These are phyloP conservation scores for Metridium senile DNA, from an alignment of 92 coral and sea anemone genomes.

Conservation along the genomic window DNA sequence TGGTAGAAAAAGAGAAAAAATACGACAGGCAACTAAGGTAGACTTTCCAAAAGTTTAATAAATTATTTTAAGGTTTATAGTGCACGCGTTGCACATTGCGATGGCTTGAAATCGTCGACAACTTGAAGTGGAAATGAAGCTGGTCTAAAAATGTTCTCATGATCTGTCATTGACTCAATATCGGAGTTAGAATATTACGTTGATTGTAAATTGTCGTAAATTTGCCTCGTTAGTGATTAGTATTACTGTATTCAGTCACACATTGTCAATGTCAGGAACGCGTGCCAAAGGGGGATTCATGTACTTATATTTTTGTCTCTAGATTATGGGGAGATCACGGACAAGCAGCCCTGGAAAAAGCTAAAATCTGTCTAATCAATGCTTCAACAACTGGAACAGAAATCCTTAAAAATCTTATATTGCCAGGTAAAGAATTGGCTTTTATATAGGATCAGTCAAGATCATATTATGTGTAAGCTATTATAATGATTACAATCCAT, in stretches of 20 bases:
- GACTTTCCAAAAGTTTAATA: not conserved
- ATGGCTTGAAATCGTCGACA: not conserved
- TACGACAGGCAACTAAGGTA: conserved; percentile 97
- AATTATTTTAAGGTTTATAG: not conserved
- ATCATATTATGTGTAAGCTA: too few species aligned
- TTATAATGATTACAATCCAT: too few species aligned
- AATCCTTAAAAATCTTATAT: conserved; percentile 87
- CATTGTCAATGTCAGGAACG: too few species aligned
- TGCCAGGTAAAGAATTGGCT: conserved; percentile 89
- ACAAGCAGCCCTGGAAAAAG: conserved; percentile 80
- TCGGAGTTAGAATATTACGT: not conserved
- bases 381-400: conserved; percentile 99
- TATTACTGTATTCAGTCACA: too few species aligned
- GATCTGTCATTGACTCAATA: not conserved
- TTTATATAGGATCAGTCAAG: too few species aligned
- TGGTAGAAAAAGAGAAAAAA: conserved; percentile 92
- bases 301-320: not conserved
- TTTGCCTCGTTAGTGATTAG: not conserved
- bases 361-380: conserved; percentile 90
- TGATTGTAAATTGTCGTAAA: not conserved
- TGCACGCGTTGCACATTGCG: conserved; percentile 7
- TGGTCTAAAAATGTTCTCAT: not conserved
- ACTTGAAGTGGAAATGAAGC: not conserved
- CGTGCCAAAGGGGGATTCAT: too few species aligned
- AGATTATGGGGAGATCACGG: conserved; percentile 99